Percentiles rank a stretch among this genome's conserved stretches.
phyloP scores from a whole-genome alignment of 1,140 invertebrate genomes.

The Asobara japonica region DNA sequence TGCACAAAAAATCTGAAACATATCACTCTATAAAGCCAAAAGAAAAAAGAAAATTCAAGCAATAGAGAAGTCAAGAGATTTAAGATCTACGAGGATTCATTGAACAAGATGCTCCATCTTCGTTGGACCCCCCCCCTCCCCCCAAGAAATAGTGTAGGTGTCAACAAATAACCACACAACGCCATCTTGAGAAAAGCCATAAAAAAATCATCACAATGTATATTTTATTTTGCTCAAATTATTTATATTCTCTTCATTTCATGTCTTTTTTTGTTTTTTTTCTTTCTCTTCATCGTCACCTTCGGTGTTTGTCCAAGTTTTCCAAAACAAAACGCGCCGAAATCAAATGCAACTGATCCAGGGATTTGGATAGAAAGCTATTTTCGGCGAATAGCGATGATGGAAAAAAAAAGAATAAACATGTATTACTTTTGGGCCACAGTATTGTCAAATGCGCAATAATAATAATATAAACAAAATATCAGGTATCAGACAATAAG shows the following conservation, averaged over 20 bases:
- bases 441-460: neutral
- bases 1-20: neutral
- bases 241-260: constrained; percentile 5
- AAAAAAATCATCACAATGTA: constrained; percentile 2
- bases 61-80: neutral
- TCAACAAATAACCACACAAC: neutral
- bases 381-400: constrained; percentile 33
- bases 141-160: neutral
- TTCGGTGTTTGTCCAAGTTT: constrained; percentile 65
- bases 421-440: constrained; percentile 43
- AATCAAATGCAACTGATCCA: constrained; percentile 68
- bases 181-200: neutral
- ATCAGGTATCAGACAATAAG: neutral
- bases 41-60: neutral
- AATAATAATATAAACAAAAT: neutral
- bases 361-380: constrained; percentile 67
- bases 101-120: neutral
- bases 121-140: neutral
- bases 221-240: neutral
- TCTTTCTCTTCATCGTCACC: constrained; percentile 52
- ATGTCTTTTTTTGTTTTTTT: constrained; percentile 22
- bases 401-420: constrained; percentile 31
- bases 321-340: constrained; percentile 67
- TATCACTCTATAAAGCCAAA: neutral
- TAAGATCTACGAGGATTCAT: neutral